Percentiles rank a stretch among this genome's conserved stretches.
Conservation (phyloP, 2,113 vertebrate genomes). For the Crotophaga sulcirostris region DNA sequence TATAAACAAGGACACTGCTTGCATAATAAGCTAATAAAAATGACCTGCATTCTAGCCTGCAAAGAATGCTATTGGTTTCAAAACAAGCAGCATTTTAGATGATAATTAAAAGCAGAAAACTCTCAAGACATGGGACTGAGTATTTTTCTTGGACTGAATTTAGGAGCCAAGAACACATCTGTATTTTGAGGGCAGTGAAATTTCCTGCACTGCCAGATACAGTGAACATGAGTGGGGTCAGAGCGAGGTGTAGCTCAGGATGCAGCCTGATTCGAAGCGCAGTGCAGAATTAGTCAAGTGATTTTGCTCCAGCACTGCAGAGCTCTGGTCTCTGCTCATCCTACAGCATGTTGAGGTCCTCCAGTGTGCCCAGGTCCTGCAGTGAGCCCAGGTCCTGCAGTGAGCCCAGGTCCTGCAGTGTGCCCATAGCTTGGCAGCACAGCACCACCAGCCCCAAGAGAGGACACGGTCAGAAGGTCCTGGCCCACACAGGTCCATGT, state of each 20-base stretch:
- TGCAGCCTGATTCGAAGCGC: fast-evolving
- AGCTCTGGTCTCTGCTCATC: fast-evolving
- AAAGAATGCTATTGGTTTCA: conserved; percentile 66
- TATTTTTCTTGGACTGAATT: conserved; percentile 58
- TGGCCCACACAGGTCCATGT: fast-evolving
- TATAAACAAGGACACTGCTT: conserved; percentile 64
- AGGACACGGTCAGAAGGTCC: neutral
- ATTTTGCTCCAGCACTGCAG: fast-evolving
- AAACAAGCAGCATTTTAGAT: conserved; percentile 59
- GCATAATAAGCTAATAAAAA: conserved; percentile 72
- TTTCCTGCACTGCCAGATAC: neutral
- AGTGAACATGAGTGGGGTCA: neutral
- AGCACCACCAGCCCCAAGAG: fast-evolving
- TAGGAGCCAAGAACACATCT: conserved; percentile 14
- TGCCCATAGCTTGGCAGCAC: fast-evolving
- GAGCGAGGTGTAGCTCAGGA: neutral
- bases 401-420: neutral
- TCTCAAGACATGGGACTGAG: conserved; percentile 34
- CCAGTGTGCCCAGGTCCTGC: too few relatives aligned
- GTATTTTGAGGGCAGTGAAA: conserved; percentile 39
- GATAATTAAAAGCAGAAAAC: conserved; percentile 69
- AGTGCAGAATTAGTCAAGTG: fast-evolving
- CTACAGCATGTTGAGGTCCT: neutral
- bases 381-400: too few relatives aligned
- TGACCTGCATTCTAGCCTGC: conserved; percentile 69